These are phyloP conservation scores for Agelaius tricolor DNA, from an alignment of 2,113 vertebrate species.

Conservation along the genomic window DNA sequence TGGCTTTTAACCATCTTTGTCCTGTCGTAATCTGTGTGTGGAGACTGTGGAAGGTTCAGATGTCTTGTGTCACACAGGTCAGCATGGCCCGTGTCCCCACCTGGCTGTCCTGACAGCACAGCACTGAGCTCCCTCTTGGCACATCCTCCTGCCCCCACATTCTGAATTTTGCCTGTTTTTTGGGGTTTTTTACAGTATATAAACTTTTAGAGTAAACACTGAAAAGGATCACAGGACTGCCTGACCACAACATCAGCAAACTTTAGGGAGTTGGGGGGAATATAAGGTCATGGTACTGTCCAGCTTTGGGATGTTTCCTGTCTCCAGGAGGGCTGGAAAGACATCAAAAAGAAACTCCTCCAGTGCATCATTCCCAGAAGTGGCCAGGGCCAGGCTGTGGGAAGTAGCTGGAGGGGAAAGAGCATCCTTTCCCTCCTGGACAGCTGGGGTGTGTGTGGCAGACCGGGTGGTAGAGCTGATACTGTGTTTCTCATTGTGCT, in stretches of 20 bases:
- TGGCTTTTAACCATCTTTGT: neutral
- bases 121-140: rapidly evolving
- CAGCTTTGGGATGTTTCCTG: neutral
- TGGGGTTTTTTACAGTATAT: neutral
- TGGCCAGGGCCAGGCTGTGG: neutral
- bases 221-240: neutral
- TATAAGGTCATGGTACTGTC: neutral
- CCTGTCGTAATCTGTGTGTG: neutral
- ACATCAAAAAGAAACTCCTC: neutral
- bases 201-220: neutral
- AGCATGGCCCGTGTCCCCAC: rapidly evolving
- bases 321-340: neutral
- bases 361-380: neutral
- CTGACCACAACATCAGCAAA: neutral
- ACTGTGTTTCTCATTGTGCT: neutral
- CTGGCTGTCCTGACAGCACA: rapidly evolving
- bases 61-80: neutral
- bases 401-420: neutral
- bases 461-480: neutral
- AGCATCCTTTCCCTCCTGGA: neutral
- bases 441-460: rapidly evolving
- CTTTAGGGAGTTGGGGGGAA: neutral
- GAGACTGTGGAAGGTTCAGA: neutral
- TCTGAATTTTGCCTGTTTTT: neutral
- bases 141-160: neutral